Evolutionary conservation across 1,140 invertebrate genomes (phyloP).

Genomic region (Heliconius eleuchia): DNA sequence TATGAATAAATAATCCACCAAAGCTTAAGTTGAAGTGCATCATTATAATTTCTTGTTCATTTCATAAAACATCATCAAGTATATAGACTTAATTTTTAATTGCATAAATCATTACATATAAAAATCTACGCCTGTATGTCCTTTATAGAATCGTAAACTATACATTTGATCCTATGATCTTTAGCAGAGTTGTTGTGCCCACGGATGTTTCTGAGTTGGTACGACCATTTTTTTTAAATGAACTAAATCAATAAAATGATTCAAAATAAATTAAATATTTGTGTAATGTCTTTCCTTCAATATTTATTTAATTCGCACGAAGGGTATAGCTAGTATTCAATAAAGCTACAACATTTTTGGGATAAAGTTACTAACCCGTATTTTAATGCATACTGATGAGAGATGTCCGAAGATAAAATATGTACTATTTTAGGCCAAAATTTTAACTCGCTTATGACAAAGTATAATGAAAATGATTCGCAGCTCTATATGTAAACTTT

Average conservation of each 20-base stretch:
- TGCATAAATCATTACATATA: neutral
- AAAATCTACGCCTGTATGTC: too few species aligned
- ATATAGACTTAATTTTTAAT: neutral
- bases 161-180: too few species aligned
- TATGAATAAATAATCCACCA: conserved; percentile 6
- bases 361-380: neutral
- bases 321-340: too few species aligned
- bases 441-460: neutral
- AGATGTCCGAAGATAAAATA: neutral
- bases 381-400: neutral
- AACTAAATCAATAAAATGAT: too few species aligned
- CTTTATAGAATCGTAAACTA: too few species aligned
- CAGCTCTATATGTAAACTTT: neutral
- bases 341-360: neutral
- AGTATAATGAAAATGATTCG: conserved; percentile 1
- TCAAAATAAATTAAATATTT: too few species aligned
- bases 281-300: too few species aligned
- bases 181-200: too few species aligned
- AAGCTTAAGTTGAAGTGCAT: neutral
- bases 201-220: too few species aligned
- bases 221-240: too few species aligned
- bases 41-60: neutral
- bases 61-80: neutral
- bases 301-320: too few species aligned
- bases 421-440: neutral